Base-by-base conservation (phyloP, 2,113 vertebrate genomes). In the Chitala chitala region DNA sequence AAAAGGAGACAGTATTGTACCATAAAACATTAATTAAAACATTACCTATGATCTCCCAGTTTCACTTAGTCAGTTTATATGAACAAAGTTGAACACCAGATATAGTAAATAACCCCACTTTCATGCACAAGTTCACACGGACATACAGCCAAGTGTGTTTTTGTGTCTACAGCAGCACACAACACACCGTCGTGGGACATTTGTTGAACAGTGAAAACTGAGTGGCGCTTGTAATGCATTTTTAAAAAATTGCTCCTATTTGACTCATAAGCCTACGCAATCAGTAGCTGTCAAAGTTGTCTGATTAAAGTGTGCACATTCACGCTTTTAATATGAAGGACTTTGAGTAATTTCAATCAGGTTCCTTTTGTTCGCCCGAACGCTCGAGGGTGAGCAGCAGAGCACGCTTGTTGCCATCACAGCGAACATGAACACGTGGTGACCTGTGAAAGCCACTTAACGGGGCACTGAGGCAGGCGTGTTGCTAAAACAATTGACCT, bases 401-500 rank as follows among this genome's bases (percentile, higher is more conserved):
- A 4, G 24, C 3, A 15, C 9, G 44, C 7, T 15, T 50, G 40
- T 1, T 24, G 22, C 24, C 66, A n/a, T 50, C 42, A 26, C 7
- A 7, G 15, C 17, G 38, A 1, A 29, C 53, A 13, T 10, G 20
- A 63, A 63, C 44, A 64, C 36, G n/a, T 33, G 55, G 74, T 83
- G 82, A 84, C 84, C 85, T 55, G 82, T 66, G 72, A 59, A 78
- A 78, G 78, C 84, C 79, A 73, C 78, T 82, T 82, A 84, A 85
- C 80, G 82, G 82, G 81, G 81, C 78, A 59, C 46, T 58, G 64
- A 81, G 82, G 79, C 88, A 88, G 84, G 87, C 87, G 89, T 86
- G 87, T 85, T 82, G 77, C 65, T 79, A 82, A 80, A 85, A 84
- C 81, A 77, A 84, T 84, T 90, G 87, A 89, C 88, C 89, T 90